Base-by-base conservation (phyloP, 2,888 invertebrate genomes). In the Pemphredon lugubris region DNA sequence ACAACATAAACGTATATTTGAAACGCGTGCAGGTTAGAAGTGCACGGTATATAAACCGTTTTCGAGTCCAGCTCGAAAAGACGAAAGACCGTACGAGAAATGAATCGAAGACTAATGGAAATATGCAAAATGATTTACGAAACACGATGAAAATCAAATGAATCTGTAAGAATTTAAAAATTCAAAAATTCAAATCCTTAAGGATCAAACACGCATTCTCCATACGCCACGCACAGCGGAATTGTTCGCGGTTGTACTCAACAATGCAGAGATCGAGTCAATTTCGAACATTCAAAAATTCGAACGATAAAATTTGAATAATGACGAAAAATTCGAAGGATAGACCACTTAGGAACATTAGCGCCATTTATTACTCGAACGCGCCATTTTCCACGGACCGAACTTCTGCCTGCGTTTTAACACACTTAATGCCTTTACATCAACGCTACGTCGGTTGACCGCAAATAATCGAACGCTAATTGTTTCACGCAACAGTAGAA, bases 331-430 rank as follows among this genome's bases (percentile, higher is more conserved):
- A 81, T 84, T 86, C 73, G 81, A 85, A 82, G 81, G 82, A 83
- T 73, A 65, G 65, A 65, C 58, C 34, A 64, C 75, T 60, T 63
- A 73, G 77, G 83, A 79, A 87, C 89, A 89, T 89, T 87, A 89
- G 89, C 89, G 89, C 89, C 89, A 88, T 89, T 89, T 87, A 85
- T 87, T 81, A 73, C 82, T 76, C 81, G 84, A 86, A 87, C 89
- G 89, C 89, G 89, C 89, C 89, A 89, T 89, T 89, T 89, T 89
- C 84, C 83, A 75, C 73, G 71, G 79, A 79, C 75, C 60, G 75
- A 83, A 84, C 63, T 84, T 81, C 61, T 65, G 75, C 55, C 53
- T 18, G 48, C 14, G 45, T 64, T 77, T 70, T 50, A 60, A 40
- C 11, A 23, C 37, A 39, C 44, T 59, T 14, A 77, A 65, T 11